These are phyloP conservation scores for Chrysolina oricalcia DNA, from an alignment of 2,888 invertebrate species.

Conservation along the genomic window DNA sequence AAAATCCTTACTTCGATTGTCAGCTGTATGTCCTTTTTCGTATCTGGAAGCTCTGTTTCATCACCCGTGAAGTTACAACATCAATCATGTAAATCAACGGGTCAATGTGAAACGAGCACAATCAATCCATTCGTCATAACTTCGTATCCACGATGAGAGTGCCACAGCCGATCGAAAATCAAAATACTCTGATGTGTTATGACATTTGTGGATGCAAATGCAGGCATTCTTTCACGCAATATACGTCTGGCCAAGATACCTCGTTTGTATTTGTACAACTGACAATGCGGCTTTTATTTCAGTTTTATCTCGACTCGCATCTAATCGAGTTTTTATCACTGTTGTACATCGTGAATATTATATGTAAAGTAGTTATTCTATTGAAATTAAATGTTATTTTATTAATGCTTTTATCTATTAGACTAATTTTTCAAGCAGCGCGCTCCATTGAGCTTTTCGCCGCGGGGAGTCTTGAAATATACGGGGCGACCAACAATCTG, in stretches of 20 bases:
- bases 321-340: slow-evolving; percentile 56
- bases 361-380: slow-evolving; percentile 56
- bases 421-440: slow-evolving; percentile 49
- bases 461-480: slow-evolving; percentile 37
- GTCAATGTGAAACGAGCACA: background rate
- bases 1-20: background rate
- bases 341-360: slow-evolving; percentile 52
- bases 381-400: slow-evolving; percentile 56
- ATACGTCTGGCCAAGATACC: slow-evolving; percentile 35
- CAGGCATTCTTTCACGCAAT: slow-evolving; percentile 47
- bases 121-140: slow-evolving; percentile 5
- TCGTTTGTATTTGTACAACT: slow-evolving; percentile 43
- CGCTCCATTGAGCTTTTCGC: slow-evolving; percentile 37
- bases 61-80: slow-evolving; percentile 7
- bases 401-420: slow-evolving; percentile 53
- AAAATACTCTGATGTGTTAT: slow-evolving; percentile 38
- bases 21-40: background rate
- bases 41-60: slow-evolving; percentile 14
- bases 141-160: slow-evolving; percentile 19
- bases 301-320: slow-evolving; percentile 51
- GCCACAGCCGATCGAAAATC: slow-evolving; percentile 35
- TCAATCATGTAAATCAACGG: slow-evolving; percentile 8
- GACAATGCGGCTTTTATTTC: slow-evolving; percentile 52
- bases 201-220: slow-evolving; percentile 46
- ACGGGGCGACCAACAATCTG: slow-evolving; percentile 5